Conservation (phyloP, 1,140 invertebrate genomes). For the Bombus cullumanus region DNA sequence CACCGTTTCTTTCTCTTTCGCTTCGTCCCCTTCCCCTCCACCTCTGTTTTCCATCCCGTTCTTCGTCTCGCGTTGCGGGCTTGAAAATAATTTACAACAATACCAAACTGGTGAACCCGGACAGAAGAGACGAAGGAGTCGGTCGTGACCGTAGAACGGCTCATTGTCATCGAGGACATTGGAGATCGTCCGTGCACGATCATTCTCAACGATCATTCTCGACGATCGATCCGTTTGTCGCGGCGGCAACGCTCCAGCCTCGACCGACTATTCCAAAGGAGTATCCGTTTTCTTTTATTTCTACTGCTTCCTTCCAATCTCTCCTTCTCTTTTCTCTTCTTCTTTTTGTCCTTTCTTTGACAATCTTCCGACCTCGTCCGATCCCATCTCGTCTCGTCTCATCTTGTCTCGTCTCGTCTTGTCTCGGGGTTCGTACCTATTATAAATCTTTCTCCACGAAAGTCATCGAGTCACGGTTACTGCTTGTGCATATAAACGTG, state of each 20-base stretch:
- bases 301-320: background rate
- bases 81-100: constrained; percentile 23
- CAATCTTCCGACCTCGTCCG: background rate
- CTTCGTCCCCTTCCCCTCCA: background rate
- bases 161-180: constrained; percentile 70
- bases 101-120: constrained; percentile 33
- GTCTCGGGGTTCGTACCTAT: background rate
- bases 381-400: constrained; percentile 23
- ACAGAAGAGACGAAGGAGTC: constrained; percentile 23
- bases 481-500: too few relatives aligned
- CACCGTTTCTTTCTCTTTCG: background rate
- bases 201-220: constrained; percentile 50
- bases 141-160: constrained; percentile 47
- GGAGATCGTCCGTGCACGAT: constrained; percentile 68
- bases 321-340: background rate
- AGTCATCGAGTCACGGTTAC: constrained; percentile 67
- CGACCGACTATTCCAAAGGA: constrained; percentile 53
- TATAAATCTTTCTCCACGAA: constrained; percentile 9
- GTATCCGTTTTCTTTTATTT: constrained; percentile 49
- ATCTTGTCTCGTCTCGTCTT: constrained; percentile 20
- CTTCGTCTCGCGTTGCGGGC: background rate
- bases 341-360: constrained; percentile 19
- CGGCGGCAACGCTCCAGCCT: constrained; percentile 73
- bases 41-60: background rate
- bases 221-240: constrained; percentile 66